phyloP scores from a whole-genome alignment of 2,797 vertebrate genomes.

The Decapterus maruadsi region DNA sequence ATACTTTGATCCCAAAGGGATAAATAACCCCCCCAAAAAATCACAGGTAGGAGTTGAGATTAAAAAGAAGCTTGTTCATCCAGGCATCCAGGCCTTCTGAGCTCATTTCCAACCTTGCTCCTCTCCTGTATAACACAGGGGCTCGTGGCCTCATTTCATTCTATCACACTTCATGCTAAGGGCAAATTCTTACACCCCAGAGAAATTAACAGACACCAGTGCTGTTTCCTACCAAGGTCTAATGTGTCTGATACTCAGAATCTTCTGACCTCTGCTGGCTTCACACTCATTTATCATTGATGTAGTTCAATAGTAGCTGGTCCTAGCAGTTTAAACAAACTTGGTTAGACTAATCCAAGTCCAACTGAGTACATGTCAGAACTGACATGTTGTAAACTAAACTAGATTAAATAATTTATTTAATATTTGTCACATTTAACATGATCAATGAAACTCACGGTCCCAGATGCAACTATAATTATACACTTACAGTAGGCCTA shows the following conservation, averaged over 20 bases:
- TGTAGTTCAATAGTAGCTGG: neutral
- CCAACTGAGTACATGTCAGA: too few species aligned
- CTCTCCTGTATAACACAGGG: neutral
- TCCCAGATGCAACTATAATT: too few species aligned
- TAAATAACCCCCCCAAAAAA: too few species aligned
- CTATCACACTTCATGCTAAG: neutral
- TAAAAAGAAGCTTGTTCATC: neutral
- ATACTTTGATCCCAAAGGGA: too few species aligned
- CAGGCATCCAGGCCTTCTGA: neutral
- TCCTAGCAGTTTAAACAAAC: neutral
- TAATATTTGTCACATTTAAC: too few species aligned
- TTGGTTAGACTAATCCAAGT: too few species aligned
- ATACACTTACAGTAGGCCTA: too few species aligned
- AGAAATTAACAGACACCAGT: neutral
- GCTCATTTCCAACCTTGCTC: neutral
- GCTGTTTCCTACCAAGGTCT: neutral
- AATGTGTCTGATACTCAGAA: neutral
- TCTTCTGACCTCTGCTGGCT: neutral
- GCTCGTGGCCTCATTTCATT: neutral
- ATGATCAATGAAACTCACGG: too few species aligned
- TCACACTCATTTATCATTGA: neutral
- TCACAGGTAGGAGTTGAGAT: neutral
- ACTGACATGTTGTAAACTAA: too few species aligned
- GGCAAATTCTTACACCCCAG: neutral
- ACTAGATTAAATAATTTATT: too few species aligned